Evolutionary conservation across 2,888 invertebrate genomes (phyloP).

Genomic region (Acrobasis suavella): DNA sequence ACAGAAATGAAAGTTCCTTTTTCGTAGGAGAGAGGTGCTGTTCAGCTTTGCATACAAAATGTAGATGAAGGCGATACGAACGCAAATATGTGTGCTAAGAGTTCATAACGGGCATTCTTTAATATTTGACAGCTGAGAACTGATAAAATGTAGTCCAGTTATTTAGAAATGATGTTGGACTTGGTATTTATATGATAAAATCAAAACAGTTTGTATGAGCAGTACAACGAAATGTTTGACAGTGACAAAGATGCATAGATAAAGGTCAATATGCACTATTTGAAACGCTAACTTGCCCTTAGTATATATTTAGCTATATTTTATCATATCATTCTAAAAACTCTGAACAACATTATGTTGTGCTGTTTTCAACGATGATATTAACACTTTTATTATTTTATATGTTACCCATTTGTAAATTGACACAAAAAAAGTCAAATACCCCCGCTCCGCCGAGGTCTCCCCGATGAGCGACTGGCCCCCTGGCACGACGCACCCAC

Average conservation of each 20-base stretch:
- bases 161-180: too few relatives aligned
- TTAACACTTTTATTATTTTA: constrained; percentile 83
- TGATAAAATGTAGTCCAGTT: too few relatives aligned
- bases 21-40: too few relatives aligned
- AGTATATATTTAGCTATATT: constrained; percentile 27
- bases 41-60: too few relatives aligned
- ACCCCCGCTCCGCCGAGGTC: constrained; percentile 63
- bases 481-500: constrained; percentile 49
- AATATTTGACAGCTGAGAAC: too few relatives aligned
- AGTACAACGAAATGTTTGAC: background rate
- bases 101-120: too few relatives aligned
- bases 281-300: background rate
- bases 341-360: constrained; percentile 40
- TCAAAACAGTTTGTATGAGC: too few relatives aligned
- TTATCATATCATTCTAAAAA: constrained; percentile 35
- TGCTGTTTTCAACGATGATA: constrained; percentile 77
- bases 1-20: too few relatives aligned
- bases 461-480: constrained; percentile 54
- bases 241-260: background rate
- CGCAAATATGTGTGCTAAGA: too few relatives aligned
- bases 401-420: constrained; percentile 83
- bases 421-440: constrained; percentile 83
- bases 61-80: too few relatives aligned
- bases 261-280: background rate
- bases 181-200: too few relatives aligned